Evolutionary conservation across 2,888 invertebrate genomes (phyloP), one percentile per base, ranked within the genome.

Genomic region (Hyalella azteca): DNA sequence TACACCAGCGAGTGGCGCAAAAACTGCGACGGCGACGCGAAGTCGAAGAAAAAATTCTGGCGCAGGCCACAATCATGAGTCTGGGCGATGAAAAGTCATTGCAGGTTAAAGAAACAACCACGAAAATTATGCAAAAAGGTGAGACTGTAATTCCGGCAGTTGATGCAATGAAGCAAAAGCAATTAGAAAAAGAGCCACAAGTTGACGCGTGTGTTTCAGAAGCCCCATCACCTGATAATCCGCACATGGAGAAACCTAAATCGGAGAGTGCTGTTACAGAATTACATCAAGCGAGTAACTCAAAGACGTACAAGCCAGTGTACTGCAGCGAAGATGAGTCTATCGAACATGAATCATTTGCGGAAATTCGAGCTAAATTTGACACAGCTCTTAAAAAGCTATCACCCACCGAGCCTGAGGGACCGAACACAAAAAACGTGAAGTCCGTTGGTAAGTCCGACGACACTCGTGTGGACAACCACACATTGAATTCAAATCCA

Each of bases 1-100:
- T 84, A 7, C 84, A 84, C 73, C 40, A 75, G 45, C 40, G 75
- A 5, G 2, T 22, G 26, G 4, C 22, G 1, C 4, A 54, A 29
- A 54, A 54, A 3, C 26, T 54, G 26, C 22, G 13, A 7, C 54
- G 26, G 22, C 26, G 13, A 3, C 26, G 26, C 7, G 11, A 19
- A 26, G 7, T 26, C 54, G 54, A 54, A 22, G 4, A 22, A 9
- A 26, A 29, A 22, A 7, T 9, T 11, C 0, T 3, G 7, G 3
- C 54, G 54, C 9, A 29, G 2, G 11, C 5, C 26, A 54, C 3
- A 3, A 5, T 1, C 54, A 22, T 26, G 26, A 54, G 54, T 13
- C 54, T 54, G 22, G 9, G 19, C 26, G 26, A 22, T 0, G 4
- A 22, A 7, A 26, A 54, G 13, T 5, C 26, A 19, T 9, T 26